These are phyloP conservation scores for Brienomyrus brachyistius DNA, from an alignment of 2,113 vertebrate genomes.

Conservation along the genomic window DNA sequence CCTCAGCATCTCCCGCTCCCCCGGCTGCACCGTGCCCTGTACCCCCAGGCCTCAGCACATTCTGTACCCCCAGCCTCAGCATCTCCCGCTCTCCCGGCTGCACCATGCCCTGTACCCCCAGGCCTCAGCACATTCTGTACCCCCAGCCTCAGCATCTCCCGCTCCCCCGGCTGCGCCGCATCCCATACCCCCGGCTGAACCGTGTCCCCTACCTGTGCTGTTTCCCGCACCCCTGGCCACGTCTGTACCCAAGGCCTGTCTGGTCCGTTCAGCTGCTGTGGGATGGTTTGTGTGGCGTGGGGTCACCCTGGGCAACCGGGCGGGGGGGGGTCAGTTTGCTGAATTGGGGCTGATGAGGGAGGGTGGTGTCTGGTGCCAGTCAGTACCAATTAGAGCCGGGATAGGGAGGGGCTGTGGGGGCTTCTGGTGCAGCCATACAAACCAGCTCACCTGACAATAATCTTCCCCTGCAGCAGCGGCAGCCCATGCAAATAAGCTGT, in stretches of 20 bases:
- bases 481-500: conserved; percentile 91
- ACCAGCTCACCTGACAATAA: conserved; percentile 99
- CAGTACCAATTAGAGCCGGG: conserved; percentile 95
- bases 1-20: too few species aligned
- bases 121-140: too few species aligned
- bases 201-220: background rate
- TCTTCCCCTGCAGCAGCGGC: conserved; percentile 77
- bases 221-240: background rate
- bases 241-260: conserved; percentile 37
- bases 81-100: too few species aligned
- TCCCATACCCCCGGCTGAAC: too few species aligned
- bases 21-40: too few species aligned
- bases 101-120: too few species aligned
- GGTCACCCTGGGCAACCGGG: conserved; percentile 79
- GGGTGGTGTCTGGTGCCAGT: conserved; percentile 98
- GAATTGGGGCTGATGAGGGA: conserved; percentile 85
- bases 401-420: conserved; percentile 75
- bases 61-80: too few species aligned
- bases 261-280: conserved; percentile 69
- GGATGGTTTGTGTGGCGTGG: conserved; percentile 76
- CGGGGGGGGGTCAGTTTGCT: conserved; percentile 68
- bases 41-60: too few species aligned
- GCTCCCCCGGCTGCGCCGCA: too few species aligned
- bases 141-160: too few species aligned
- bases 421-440: conserved; percentile 80